phyloP scores from a whole-genome alignment of 2,888 invertebrate genomes.

The Ophraella communa region DNA sequence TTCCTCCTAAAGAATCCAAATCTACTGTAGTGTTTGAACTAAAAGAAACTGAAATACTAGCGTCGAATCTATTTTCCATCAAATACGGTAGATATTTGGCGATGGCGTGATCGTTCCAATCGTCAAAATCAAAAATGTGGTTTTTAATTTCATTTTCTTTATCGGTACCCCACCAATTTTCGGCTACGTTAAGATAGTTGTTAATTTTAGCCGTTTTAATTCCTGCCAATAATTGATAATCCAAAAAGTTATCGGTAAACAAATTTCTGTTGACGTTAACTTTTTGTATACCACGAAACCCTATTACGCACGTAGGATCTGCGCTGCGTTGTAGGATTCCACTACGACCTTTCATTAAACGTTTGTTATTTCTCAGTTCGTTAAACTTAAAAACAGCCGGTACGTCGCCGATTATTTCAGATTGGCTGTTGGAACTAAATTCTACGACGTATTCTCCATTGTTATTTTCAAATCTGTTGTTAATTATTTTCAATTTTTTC shows the following conservation, averaged over 20 bases:
- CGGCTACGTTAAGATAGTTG: slow-evolving; percentile 84
- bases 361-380: slow-evolving; percentile 75
- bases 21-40: slow-evolving; percentile 64
- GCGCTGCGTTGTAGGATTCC: slow-evolving; percentile 55
- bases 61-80: slow-evolving; percentile 76
- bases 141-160: slow-evolving; percentile 76
- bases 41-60: slow-evolving; percentile 76
- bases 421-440: slow-evolving; percentile 89
- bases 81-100: slow-evolving; percentile 90
- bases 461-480: slow-evolving; percentile 82
- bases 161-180: slow-evolving; percentile 96
- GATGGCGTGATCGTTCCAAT: slow-evolving; percentile 98
- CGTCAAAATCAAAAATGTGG: slow-evolving; percentile 96
- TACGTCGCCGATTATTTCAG: slow-evolving; percentile 87
- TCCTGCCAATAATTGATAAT: slow-evolving; percentile 93
- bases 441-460: slow-evolving; percentile 84
- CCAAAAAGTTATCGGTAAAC: slow-evolving; percentile 80
- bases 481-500: slow-evolving; percentile 85
- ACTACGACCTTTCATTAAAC: slow-evolving; percentile 50
- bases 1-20: slow-evolving; percentile 76
- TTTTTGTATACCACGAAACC: slow-evolving; percentile 93
- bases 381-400: slow-evolving; percentile 81
- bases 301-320: slow-evolving; percentile 83
- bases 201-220: slow-evolving; percentile 86
- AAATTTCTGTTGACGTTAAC: slow-evolving; percentile 89